Evolutionary conservation across 2,113 vertebrate genomes (phyloP).

Genomic region (Donacobius atricapilla): DNA sequence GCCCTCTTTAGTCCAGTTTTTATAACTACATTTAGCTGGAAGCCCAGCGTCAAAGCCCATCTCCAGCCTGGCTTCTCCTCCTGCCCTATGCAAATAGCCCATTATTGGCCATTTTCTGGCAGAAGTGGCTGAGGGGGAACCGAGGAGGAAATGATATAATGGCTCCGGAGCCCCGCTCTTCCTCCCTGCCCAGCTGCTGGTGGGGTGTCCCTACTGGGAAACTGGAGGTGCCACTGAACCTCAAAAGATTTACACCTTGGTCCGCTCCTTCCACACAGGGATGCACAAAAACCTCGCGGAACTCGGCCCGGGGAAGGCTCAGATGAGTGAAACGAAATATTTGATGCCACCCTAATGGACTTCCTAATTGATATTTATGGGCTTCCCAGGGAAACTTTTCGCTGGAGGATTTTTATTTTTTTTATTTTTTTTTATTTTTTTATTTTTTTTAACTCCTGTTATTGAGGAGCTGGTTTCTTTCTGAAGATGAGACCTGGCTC

Average conservation of each 20-base stretch:
- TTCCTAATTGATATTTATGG: not conserved
- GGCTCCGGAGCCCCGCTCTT: constrained; percentile 70
- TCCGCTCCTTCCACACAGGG: not conserved
- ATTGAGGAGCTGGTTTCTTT: not conserved
- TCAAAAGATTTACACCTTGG: constrained; percentile 36
- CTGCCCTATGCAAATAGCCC: constrained; percentile 75
- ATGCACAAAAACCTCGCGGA: not conserved
- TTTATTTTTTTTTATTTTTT: not conserved
- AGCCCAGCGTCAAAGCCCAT: constrained; percentile 22
- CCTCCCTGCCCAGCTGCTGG: constrained; percentile 74
- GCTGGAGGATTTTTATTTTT: not conserved
- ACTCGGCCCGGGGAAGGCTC: not conserved
- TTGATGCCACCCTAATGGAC: not conserved
- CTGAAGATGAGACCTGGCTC: not conserved
- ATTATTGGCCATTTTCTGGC: constrained; percentile 79
- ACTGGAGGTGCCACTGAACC: constrained; percentile 56
- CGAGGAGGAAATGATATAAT: constrained; percentile 83
- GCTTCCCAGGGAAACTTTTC: not conserved
- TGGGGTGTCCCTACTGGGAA: constrained; percentile 72
- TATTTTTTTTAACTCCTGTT: not conserved
- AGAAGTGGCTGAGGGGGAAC: constrained; percentile 76
- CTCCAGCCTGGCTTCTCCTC: constrained; percentile 62
- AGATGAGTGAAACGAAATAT: constrained; percentile 31
- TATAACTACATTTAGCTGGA: constrained; percentile 77
- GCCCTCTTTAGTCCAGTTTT: constrained; percentile 85